Percentiles rank a stretch among this genome's conserved stretches.
phyloP scores from a whole-genome alignment of 2,888 invertebrate genomes.

The Mythimna pallens region DNA sequence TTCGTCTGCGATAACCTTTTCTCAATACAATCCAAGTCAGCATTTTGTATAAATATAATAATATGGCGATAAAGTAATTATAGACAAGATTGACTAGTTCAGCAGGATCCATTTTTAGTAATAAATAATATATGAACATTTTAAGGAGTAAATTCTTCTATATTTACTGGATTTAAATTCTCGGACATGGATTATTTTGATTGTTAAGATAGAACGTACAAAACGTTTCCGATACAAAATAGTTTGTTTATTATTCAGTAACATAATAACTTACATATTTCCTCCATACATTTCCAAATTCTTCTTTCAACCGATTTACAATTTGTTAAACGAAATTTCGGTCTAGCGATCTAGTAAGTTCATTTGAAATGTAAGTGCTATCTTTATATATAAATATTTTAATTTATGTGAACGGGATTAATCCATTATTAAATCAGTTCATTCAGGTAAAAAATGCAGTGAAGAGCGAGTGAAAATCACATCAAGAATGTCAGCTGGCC shows the following conservation, averaged over 20 bases:
- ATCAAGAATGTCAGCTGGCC: too few relatives aligned
- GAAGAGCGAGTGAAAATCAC: conserved; percentile 18
- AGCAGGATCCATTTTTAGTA: not conserved
- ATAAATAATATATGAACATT: not conserved
- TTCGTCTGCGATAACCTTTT: not conserved
- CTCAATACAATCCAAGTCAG: conserved; percentile 24
- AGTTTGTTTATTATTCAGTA: not conserved
- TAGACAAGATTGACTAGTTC: conserved; percentile 21
- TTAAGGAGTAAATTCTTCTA: not conserved
- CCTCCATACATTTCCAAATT: conserved; percentile 12
- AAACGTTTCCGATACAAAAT: not conserved
- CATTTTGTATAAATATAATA: not conserved
- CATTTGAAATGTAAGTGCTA: conserved; percentile 23
- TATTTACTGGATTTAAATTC: not conserved
- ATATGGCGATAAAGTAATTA: conserved; percentile 24
- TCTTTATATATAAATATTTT: conserved; percentile 1
- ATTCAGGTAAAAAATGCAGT: conserved; percentile 10
- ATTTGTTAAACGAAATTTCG: conserved; percentile 4
- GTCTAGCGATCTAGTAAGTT: conserved; percentile 46
- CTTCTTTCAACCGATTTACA: conserved; percentile 9
- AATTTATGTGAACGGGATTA: conserved; percentile 54
- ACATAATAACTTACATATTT: conserved; percentile 1
- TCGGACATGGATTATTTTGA: conserved; percentile 20
- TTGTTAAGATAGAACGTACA: not conserved
- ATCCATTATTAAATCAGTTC: conserved; percentile 27